Base-by-base conservation (phyloP, 2,113 vertebrate species). In the Malurus elegans region DNA sequence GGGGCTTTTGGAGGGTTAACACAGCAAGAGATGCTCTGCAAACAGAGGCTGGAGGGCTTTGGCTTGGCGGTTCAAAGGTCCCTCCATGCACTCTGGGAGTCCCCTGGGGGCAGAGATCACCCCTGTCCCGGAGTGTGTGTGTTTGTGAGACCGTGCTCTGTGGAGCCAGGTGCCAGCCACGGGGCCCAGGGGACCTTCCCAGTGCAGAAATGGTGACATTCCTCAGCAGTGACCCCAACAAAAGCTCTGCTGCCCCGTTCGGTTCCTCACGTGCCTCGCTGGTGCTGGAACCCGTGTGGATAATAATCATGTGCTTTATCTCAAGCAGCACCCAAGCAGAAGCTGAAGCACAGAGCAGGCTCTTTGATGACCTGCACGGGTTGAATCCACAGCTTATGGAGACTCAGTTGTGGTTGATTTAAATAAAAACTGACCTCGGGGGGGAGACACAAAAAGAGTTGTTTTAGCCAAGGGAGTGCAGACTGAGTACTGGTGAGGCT, bases 291-390 rank as follows among this genome's bases (percentile, higher is more conserved):
- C 21, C 56, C 44, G 40, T 73, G 58, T 60, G 86, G 53, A 4
- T 91, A 80, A 84, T 56, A 47, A 88, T 88, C 64, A 26, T 24
- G 56, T 60, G 71, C 47, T 96, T 90, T 90, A 92, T 92, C 81
- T 86, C 5, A 12, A 72, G 38, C 32, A 44, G 71, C n/a, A 9
- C 57, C 28, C 58, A 36, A 2, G 2, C 51, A 86, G 69, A 78
- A 62, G 72, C 75, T 86, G 70, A 72, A 76, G 92, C 70, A 70
- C 34, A 40, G 38, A 85, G 38, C 28, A 69, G 58, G 38, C 47
- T 88, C 45, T 91, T 78, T 93, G 57, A 58, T 57, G 87, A 61
- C 23, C 42, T 51, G 56, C 8, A 34, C 2, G 2, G 14, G 32
- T 9, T 93, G 65, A 81, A 89, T 79, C 51, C 58, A 26, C 64